phyloP scores from a whole-genome alignment of 2,113 vertebrate genomes.

The Spheniscus mendiculus region DNA sequence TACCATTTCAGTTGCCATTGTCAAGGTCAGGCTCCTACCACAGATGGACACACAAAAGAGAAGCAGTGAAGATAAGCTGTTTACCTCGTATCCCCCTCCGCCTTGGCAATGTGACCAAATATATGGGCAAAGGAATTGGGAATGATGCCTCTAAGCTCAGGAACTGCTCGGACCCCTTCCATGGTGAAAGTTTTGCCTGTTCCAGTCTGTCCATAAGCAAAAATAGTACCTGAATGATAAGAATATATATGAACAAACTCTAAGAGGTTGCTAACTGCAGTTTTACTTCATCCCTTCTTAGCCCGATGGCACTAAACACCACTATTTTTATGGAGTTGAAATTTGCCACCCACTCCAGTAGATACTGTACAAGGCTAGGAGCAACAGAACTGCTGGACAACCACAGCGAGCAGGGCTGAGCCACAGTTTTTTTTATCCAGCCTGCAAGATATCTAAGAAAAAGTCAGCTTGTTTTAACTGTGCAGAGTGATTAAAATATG shows the following conservation, averaged over 20 bases:
- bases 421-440: not conserved
- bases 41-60: not conserved
- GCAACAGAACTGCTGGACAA: not conserved
- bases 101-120: conserved; percentile 98
- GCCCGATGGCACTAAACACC: not conserved
- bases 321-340: not conserved
- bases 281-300: not conserved
- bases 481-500: not conserved
- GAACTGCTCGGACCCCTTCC: conserved; percentile 96
- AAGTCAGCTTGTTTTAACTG: not conserved
- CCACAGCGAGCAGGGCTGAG: not conserved
- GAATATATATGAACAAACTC: not conserved
- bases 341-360: not conserved
- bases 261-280: not conserved
- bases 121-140: conserved; percentile 98
- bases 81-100: conserved; percentile 96
- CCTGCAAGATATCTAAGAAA: not conserved
- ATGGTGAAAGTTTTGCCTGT: conserved; percentile 99
- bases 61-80: not conserved
- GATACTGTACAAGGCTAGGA: not conserved
- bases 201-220: conserved; percentile 99
- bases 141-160: conserved; percentile 96
- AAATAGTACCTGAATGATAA: conserved; percentile 90
- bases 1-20: not conserved
- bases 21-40: not conserved